Evolutionary conservation across 64 coral and sea anemone species (phyloP), one percentile per base, ranked within the genome.

Genomic region (Dendronephthya gigantea): DNA sequence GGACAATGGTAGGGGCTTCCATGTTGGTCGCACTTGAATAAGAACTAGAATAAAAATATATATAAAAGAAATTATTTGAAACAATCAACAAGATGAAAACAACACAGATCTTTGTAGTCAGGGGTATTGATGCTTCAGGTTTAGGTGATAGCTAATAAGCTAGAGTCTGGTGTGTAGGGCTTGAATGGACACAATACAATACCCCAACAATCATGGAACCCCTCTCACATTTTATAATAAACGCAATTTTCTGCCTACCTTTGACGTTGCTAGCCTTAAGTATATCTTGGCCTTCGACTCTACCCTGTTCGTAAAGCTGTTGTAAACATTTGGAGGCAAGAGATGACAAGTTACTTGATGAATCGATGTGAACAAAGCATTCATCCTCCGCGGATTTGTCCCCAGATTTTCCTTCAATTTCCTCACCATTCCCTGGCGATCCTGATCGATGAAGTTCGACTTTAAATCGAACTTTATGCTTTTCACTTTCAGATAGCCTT

Each of bases 11-110:
- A 90, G 94, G 9, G 94, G 88, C 75, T 96, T 96, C 94, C 94
- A 96, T 30, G 88, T 85, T 35, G 92, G 88, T 0, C 94, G 88
- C 15, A 93, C 83, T 90, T 96, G 94, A 86, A 96, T 96, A 16
- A 87, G 92, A 7, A 96, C 94, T 96, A 62, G 43, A 88, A 30
- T 5, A 66, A 66, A 22, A 15, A 55, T 55, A 55, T 55, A 55
- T 55, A 66, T 66, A 15, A 17, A 66, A 22, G 29, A 7, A 66
- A 22, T 66, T 66, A n/a, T 30, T n/a, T 15, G 6, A 30, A 66
- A n/a, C 22, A 30, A 66, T 6, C 6, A 8, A 66, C 29, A 66
- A 15, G 6, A 15, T 30, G 19, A 66, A 66, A 66, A 30, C 14
- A n/a, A 17, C 22, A 66, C 58, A n/a, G 6, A 2, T 66, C 5